Base-by-base conservation (phyloP, 1,140 invertebrate species). In the Contarinia nasturtii region DNA sequence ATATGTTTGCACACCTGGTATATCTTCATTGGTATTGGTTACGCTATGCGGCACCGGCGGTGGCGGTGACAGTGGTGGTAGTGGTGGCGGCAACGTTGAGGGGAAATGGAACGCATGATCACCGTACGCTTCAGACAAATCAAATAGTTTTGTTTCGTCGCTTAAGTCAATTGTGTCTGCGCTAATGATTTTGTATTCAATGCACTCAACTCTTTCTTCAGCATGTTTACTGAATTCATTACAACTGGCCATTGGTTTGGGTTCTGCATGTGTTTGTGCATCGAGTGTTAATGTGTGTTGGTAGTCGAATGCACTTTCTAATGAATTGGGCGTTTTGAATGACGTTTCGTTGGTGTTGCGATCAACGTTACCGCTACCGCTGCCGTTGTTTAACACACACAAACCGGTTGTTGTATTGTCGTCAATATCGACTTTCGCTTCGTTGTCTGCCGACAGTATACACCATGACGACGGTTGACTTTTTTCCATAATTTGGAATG, bases 401-500 rank as follows among this genome's bases (percentile, higher is more conserved):
- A 14, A 20, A 20, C 43, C 17, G 43, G n/a, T 40, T 15, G 38
- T 19, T 15, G 38, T 40, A 12, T 27, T 27, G 33, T 70, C 67
- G 42, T 69, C 61, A 44, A 66, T 57, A 4, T 67, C 14, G 22
- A 18, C 43, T 7, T 7, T 37, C 17, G 42, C 36, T 42, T 11
- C 17, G 19, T 12, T 20, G 27, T 27, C 27, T 27, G 27, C 27
- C 27, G 10, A 27, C n/a, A n/a, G n/a, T n/a, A n/a, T n/a, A n/a
- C n/a, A 27, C 27, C 10, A n/a, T n/a, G n/a, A n/a, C 27, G 10
- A 27, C 22, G 14, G 33, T 10, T n/a, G 27, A 27, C 18, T 41
- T 36, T 18, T 46, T 22, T 19, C 22, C 21, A 2, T 36, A 19
- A 1, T 38, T 48, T 42, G 18, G 41, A 4, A 10, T 22, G 11